Evolutionary conservation across 92 coral and sea anemone species (phyloP).

Genomic region (Parazoanthus darwini): DNA sequence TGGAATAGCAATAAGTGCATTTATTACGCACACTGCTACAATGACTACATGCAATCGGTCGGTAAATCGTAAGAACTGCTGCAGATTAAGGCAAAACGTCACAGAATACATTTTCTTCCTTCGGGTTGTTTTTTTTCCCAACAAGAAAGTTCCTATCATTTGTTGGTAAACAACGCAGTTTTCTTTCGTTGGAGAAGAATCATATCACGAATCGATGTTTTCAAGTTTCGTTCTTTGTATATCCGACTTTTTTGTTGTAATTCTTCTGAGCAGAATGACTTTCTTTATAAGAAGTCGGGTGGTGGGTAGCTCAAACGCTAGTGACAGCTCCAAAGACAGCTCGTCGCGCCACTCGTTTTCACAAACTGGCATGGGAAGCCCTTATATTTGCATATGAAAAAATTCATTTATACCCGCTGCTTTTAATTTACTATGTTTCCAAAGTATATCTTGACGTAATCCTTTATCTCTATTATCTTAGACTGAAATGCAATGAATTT

Average conservation of each 20-base stretch:
- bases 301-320: too few species aligned
- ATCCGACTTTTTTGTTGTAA: too few species aligned
- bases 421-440: background rate
- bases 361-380: too few species aligned
- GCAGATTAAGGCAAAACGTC: constrained; percentile 2
- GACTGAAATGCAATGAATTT: background rate
- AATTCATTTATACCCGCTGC: background rate
- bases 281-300: too few species aligned
- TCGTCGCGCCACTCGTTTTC: too few species aligned
- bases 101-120: background rate
- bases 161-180: background rate
- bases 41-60: constrained; percentile 17
- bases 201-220: too few species aligned
- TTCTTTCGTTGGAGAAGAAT: background rate
- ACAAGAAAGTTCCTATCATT: background rate
- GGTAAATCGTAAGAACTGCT: constrained; percentile 22
- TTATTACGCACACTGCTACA: constrained; percentile 2
- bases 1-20: background rate
- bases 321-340: too few species aligned
- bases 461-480: too few species aligned
- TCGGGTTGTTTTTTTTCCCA: background rate
- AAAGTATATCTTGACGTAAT: background rate
- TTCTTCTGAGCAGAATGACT: too few species aligned
- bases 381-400: background rate
- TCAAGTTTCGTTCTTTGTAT: too few species aligned